These are phyloP conservation scores for Panagrolaimus sp. DNA, from an alignment of 1,140 invertebrate genomes.

Conservation along the genomic window DNA sequence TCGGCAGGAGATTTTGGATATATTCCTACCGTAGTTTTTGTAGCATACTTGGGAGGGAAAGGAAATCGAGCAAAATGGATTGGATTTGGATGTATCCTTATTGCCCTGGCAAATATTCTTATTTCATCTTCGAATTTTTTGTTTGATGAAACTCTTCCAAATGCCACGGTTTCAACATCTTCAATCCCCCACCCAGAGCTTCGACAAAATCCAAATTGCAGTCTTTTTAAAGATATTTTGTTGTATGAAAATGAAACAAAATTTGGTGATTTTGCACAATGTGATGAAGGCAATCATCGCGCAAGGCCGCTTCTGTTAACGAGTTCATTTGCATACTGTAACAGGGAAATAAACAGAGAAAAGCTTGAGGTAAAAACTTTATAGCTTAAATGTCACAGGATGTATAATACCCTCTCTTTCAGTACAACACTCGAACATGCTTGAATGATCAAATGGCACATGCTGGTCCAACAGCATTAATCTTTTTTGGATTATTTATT, in stretches of 20 bases:
- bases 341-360: neutral
- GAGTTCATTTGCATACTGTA: neutral
- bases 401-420: too few species aligned
- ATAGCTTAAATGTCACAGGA: too few species aligned
- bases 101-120: conserved; percentile 47
- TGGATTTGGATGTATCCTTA: conserved; percentile 53
- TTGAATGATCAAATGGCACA: conserved; percentile 30
- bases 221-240: too few species aligned
- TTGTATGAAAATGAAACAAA: too few species aligned
- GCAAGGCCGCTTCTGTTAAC: neutral
- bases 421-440: conserved; percentile 27
- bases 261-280: neutral
- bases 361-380: neutral
- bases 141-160: conserved; percentile 26
- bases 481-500: conserved; percentile 52
- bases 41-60: conserved; percentile 51
- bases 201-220: too few species aligned
- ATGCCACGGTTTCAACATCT: neutral
- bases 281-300: neutral
- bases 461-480: conserved; percentile 47
- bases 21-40: conserved; percentile 56
- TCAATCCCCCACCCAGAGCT: neutral
- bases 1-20: conserved; percentile 55
- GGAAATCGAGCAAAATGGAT: conserved; percentile 55
- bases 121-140: conserved; percentile 53